A percentile compares a stretch with the other conserved stretches of the same genome.
phyloP scores from a whole-genome alignment of 2,797 vertebrate genomes.

The Steatocranus sp. region DNA sequence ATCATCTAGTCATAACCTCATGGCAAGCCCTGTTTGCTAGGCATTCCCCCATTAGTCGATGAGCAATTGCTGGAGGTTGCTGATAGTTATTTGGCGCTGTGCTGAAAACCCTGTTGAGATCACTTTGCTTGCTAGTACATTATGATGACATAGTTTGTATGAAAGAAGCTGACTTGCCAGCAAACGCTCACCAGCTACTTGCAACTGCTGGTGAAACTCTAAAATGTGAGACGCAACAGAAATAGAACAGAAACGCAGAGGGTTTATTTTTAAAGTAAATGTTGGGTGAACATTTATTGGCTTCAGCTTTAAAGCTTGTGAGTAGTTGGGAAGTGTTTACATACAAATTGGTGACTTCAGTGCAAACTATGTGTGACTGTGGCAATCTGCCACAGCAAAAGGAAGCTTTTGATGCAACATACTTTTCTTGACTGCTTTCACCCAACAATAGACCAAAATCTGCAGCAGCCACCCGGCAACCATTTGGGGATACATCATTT shows the following conservation, averaged over 20 bases:
- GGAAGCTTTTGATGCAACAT: background rate
- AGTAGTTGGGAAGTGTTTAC: background rate
- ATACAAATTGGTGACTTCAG: background rate
- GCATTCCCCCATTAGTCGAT: background rate
- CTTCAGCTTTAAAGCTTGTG: background rate
- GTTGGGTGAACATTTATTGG: background rate
- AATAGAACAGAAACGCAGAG: background rate
- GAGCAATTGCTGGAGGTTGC: background rate
- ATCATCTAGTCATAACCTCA: background rate
- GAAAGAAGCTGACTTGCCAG: background rate
- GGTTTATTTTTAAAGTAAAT: background rate
- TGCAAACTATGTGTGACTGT: background rate
- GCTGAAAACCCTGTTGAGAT: background rate
- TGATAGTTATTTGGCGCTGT: background rate
- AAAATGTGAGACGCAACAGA: background rate
- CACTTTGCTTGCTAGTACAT: background rate
- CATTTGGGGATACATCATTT: background rate
- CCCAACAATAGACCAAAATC: background rate
- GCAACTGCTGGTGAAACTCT: background rate
- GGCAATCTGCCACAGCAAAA: background rate
- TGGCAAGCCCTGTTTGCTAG: background rate
- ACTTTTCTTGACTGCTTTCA: background rate
- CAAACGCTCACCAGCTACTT: background rate
- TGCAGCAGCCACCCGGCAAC: background rate
- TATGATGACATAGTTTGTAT: background rate